Conservation (phyloP, 2,113 vertebrate species). For the Sapajus apella region DNA sequence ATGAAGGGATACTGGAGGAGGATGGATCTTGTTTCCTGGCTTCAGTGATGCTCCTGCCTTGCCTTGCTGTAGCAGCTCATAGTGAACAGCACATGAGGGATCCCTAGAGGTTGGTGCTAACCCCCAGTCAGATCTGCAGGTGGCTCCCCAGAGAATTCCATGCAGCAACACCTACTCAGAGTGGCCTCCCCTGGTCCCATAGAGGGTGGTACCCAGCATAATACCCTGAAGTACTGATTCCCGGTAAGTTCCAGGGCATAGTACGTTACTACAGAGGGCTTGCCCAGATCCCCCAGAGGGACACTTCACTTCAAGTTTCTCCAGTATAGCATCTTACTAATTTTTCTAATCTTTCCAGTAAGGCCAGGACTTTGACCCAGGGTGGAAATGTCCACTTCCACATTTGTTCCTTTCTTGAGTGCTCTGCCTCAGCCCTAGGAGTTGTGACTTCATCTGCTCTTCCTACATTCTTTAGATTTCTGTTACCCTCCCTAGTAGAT, state of each 20-base stretch:
- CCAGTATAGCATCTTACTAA: background rate
- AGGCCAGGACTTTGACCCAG: background rate
- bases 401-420: background rate
- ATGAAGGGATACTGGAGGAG: background rate
- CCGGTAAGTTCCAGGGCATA: background rate
- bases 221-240: background rate
- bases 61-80: background rate
- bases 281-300: too few species aligned
- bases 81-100: too few species aligned
- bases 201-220: background rate
- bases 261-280: background rate
- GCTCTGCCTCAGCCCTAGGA: background rate
- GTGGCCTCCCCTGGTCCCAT: background rate
- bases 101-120: background rate
- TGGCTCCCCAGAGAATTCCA: background rate
- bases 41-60: background rate
- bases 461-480: background rate
- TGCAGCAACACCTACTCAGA: rapidly evolving
- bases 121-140: background rate
- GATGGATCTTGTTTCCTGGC: background rate
- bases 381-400: background rate
- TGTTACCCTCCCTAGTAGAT: background rate
- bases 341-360: background rate
- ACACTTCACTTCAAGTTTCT: background rate
- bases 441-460: background rate